phyloP scores from a whole-genome alignment of 2,888 invertebrate genomes.

The Girardia tigrina region DNA sequence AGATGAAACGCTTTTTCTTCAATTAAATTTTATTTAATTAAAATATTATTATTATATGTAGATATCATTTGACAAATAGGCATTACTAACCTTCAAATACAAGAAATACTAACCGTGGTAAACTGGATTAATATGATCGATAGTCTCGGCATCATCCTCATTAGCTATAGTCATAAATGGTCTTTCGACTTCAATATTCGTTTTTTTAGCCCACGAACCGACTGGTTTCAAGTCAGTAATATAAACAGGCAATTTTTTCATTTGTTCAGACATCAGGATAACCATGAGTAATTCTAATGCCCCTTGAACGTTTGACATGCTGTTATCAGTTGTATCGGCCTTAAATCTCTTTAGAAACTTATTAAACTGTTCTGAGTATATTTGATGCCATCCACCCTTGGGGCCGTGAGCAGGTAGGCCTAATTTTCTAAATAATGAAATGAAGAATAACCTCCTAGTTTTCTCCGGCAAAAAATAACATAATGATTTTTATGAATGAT shows the following conservation, averaged over 20 bases:
- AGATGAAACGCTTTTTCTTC: too few relatives aligned
- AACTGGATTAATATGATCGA: background rate
- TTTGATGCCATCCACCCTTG: constrained; percentile 12
- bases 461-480: too few relatives aligned
- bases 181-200: background rate
- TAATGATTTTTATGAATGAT: too few relatives aligned
- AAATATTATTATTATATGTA: too few relatives aligned
- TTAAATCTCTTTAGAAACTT: background rate
- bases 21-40: too few relatives aligned
- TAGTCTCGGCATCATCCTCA: background rate
- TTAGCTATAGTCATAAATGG: background rate
- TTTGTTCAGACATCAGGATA: background rate
- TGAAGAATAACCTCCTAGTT: too few relatives aligned
- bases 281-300: background rate
- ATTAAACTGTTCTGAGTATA: background rate
- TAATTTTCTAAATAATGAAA: background rate
- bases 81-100: too few relatives aligned
- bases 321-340: background rate
- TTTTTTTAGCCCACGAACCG: background rate
- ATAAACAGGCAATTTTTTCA: background rate
- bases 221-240: background rate
- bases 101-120: background rate
- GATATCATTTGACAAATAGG: too few relatives aligned
- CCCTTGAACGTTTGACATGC: background rate
- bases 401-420: background rate